Conservation (phyloP, 2,888 invertebrate species). For the Agonopterix arenella region DNA sequence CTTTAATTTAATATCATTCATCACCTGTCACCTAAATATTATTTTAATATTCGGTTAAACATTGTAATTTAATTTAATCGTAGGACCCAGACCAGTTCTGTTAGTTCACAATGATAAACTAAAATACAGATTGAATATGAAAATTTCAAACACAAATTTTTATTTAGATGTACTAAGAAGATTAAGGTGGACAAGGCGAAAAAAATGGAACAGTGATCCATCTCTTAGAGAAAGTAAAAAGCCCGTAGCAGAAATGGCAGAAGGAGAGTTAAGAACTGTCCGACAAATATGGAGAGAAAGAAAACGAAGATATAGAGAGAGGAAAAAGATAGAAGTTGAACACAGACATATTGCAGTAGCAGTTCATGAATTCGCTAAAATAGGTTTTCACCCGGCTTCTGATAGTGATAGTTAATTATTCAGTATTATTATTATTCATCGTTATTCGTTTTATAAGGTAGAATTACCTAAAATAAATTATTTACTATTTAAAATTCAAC, state of each 20-base stretch:
- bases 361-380: constrained; percentile 7
- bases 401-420: constrained; percentile 3
- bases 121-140: no score
- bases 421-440: no score
- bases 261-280: not conserved
- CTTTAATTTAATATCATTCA: no score
- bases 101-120: no score
- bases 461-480: no score
- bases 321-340: constrained; percentile 7
- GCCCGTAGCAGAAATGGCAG: constrained; percentile 5
- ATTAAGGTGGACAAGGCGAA: constrained; percentile 7
- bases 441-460: no score
- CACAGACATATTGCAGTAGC: constrained; percentile 5
- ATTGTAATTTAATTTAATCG: no score
- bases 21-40: no score
- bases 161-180: constrained; percentile 8
- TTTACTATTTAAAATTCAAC: no score
- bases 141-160: not conserved
- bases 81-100: no score
- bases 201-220: constrained; percentile 3
- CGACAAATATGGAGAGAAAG: constrained; percentile 8
- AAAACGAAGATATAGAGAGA: constrained; percentile 7
- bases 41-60: no score
- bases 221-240: constrained; percentile 3
- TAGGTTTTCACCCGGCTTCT: constrained; percentile 4